phyloP scores from a whole-genome alignment of 2,888 invertebrate genomes.

The Unio delphinus region DNA sequence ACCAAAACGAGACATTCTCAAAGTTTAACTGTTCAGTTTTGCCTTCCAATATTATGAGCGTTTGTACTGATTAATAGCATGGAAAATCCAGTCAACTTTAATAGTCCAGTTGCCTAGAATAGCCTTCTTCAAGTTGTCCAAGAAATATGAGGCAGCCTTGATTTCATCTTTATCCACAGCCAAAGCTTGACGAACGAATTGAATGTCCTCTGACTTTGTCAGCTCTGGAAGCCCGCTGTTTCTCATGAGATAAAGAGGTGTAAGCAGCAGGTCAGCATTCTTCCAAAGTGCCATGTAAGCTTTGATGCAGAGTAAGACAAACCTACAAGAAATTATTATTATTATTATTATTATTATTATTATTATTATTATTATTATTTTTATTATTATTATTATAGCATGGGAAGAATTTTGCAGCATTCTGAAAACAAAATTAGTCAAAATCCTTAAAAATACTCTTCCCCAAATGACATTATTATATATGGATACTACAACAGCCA shows the following conservation, averaged over 20 bases:
- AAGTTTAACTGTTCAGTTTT: not conserved
- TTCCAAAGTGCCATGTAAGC: constrained; percentile 27
- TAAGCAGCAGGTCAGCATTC: constrained; percentile 22
- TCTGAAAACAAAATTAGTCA: too few species aligned
- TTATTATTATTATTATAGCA: too few species aligned
- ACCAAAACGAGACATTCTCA: not conserved
- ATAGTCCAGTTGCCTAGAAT: constrained; percentile 21
- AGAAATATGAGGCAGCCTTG: constrained; percentile 22
- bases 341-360: too few species aligned
- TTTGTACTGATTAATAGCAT: constrained; percentile 13
- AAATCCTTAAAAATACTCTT: too few species aligned
- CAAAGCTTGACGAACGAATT: constrained; percentile 21
- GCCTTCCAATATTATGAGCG: too few species aligned
- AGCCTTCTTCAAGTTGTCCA: constrained; percentile 14
- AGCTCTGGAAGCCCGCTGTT: constrained; percentile 31
- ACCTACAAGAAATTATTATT: constrained; percentile 17
- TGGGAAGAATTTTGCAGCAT: too few species aligned
- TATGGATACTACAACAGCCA: too few species aligned
- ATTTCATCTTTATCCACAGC: constrained; percentile 23
- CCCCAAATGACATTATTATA: too few species aligned
- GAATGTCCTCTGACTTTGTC: constrained; percentile 15
- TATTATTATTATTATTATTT: too few species aligned
- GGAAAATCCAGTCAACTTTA: constrained; percentile 29
- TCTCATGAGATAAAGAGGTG: constrained; percentile 27
- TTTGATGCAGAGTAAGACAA: constrained; percentile 25